A percentile compares a stretch with the other conserved stretches of the same genome.
Evolutionary conservation across 2,113 vertebrate species (phyloP).

Genomic region (Sceloporus tristichus): DNA sequence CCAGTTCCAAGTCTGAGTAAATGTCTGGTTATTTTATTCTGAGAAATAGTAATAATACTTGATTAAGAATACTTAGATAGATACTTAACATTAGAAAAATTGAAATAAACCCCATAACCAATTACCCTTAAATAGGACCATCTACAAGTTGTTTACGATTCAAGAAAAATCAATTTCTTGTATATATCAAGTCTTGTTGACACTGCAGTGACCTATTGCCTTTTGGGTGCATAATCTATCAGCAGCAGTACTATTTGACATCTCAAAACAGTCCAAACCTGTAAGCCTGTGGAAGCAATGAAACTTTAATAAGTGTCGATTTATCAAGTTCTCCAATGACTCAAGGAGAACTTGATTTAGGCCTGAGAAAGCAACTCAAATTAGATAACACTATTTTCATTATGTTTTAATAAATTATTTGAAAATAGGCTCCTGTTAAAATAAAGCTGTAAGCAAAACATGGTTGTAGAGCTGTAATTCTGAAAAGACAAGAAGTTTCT

Average conservation of each 20-base stretch:
- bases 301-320: too few species aligned
- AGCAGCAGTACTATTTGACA: neutral
- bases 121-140: neutral
- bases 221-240: neutral
- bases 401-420: constrained; percentile 3
- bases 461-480: constrained; percentile 13
- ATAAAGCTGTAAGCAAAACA: neutral
- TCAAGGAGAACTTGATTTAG: too few species aligned
- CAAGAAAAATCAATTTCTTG: neutral
- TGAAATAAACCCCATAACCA: neutral
- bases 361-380: neutral
- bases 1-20: neutral
- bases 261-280: neutral
- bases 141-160: neutral
- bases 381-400: neutral
- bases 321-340: too few species aligned
- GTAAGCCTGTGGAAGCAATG: too few species aligned
- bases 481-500: constrained; percentile 12
- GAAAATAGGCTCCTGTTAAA: neutral
- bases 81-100: neutral
- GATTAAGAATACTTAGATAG: neutral
- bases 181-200: neutral
- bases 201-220: neutral
- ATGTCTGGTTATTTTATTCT: neutral
- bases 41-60: neutral